Percentiles rank a stretch among this genome's conserved stretches.
Evolutionary conservation across 2,113 vertebrate species (phyloP).

Genomic region (Agapornis roseicollis): DNA sequence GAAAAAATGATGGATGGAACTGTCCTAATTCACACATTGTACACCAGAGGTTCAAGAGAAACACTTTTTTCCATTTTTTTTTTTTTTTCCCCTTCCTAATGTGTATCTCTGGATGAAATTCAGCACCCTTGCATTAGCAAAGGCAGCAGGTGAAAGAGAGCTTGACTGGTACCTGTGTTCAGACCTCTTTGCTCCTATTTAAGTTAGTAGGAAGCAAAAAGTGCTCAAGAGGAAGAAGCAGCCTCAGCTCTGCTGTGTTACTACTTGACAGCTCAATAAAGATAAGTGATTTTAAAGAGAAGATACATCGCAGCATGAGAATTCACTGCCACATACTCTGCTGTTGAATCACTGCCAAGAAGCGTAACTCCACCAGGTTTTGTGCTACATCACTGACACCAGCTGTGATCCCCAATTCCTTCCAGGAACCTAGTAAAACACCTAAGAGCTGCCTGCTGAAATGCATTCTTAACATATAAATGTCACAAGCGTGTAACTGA

Average conservation of each 20-base stretch:
- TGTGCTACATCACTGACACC: conserved; percentile 16
- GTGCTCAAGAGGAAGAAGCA: neutral
- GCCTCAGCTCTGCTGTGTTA: neutral
- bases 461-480: conserved; percentile 62
- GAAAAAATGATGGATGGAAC: neutral
- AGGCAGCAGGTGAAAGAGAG: conserved; percentile 19
- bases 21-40: conserved; percentile 9
- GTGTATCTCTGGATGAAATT: neutral
- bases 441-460: conserved; percentile 71
- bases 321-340: neutral
- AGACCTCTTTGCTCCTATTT: neutral
- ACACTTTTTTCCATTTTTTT: neutral
- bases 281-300: neutral
- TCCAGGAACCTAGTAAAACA: neutral
- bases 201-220: neutral
- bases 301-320: neutral
- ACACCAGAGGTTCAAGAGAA: neutral
- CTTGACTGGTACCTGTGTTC: neutral
- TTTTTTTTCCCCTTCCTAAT: neutral
- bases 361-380: neutral
- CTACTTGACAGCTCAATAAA: neutral
- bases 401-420: conserved; percentile 11
- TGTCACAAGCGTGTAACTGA: conserved; percentile 58
- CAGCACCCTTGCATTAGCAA: conserved; percentile 31
- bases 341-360: neutral